Evolutionary conservation across 2,113 vertebrate species (phyloP).

Genomic region (Formicarius rufipectus): DNA sequence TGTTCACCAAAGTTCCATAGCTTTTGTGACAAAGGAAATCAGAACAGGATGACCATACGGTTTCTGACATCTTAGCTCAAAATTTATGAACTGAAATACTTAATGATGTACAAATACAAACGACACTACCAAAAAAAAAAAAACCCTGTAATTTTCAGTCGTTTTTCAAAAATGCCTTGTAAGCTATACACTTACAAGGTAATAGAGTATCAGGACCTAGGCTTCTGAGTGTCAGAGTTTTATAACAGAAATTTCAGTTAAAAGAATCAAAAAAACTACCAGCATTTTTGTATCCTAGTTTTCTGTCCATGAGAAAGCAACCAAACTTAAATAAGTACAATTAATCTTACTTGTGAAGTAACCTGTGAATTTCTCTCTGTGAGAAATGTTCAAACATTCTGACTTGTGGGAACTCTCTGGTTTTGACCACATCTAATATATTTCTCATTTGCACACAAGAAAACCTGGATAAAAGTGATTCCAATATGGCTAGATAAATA

Average conservation of each 20-base stretch:
- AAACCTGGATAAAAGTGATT: not conserved
- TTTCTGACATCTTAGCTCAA: not conserved
- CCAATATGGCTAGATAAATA: not conserved
- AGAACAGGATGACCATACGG: not conserved
- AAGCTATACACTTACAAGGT: not conserved
- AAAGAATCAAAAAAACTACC: not conserved
- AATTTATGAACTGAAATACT: not conserved
- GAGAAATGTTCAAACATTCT: not conserved
- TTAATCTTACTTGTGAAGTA: not conserved
- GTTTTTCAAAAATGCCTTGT: not conserved
- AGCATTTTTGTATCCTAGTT: not conserved
- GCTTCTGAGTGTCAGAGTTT: not conserved
- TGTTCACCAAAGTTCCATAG: not conserved
- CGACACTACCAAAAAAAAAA: not conserved
- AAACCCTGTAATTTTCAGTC: not conserved
- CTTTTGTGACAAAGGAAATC: not conserved
- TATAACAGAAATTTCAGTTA: not conserved
- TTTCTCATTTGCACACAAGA: not conserved
- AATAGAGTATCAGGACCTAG: not conserved
- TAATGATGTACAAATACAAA: not conserved
- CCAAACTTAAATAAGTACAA: not conserved
- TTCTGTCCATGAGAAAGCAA: not conserved
- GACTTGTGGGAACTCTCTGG: not conserved
- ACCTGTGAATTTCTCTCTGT: not conserved
- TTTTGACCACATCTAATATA: not conserved